Percentiles rank a stretch among this genome's conserved stretches.
Evolutionary conservation across 1,140 invertebrate species (phyloP).

Genomic region (Eurosta solidaginis): DNA sequence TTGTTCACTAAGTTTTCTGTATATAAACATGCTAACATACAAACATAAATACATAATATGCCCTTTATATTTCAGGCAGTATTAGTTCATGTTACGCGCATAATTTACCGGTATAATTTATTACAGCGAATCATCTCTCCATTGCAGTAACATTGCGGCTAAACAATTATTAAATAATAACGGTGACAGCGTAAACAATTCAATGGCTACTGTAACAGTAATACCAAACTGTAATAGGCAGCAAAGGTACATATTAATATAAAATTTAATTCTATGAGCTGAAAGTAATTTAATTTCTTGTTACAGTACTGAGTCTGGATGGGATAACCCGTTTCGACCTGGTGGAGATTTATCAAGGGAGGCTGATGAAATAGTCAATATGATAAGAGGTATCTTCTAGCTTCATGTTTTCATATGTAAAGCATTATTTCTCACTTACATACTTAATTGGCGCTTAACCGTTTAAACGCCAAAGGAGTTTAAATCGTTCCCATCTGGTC

Average conservation of each 20-base stretch:
- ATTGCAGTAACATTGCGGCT: constrained; percentile 41
- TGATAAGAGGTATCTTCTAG: constrained; percentile 77
- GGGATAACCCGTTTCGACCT: constrained; percentile 96
- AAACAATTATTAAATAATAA: constrained; percentile 47
- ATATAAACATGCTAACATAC: no score
- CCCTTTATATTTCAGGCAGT: no score
- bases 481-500: no score
- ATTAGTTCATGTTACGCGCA: constrained; percentile 77
- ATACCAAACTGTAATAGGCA: constrained; percentile 52
- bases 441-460: no score
- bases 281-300: constrained; percentile 30
- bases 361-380: constrained; percentile 93
- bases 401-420: no score
- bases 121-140: constrained; percentile 71
- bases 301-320: constrained; percentile 89
- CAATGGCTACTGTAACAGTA: constrained; percentile 48
- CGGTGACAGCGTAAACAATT: constrained; percentile 50
- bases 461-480: no score
- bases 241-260: constrained; percentile 46
- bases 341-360: constrained; percentile 93
- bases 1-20: no score
- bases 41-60: no score
- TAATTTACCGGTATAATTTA: constrained; percentile 78
- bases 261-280: background rate
- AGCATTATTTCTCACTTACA: no score